Evolutionary conservation across 2,888 invertebrate species (phyloP), one percentile per base, ranked within the genome.

Genomic region (Ramazzottius varieornatus): DNA sequence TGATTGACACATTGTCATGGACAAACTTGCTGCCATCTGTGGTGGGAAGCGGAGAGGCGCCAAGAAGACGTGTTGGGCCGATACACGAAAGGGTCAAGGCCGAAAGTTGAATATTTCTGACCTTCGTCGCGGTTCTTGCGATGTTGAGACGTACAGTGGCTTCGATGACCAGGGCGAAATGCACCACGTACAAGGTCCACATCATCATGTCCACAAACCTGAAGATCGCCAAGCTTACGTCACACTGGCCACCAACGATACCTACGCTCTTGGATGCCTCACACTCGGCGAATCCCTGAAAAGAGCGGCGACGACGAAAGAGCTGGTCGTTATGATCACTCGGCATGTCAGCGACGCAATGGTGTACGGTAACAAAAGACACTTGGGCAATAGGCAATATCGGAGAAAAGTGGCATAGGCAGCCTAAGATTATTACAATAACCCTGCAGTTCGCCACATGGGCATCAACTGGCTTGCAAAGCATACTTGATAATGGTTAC

Each of bases 171-270:
- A 13, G 40, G 40, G 20, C 8, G 40, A 40, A 40, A 8, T 13
- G 40, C 8, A 8, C 8, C 40, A 20, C 8, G 8, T 40, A 20
- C 8, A 40, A 13, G 40, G 40, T 13, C 40, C 40, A 20, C n/a
- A n/a, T n/a, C n/a, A n/a, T n/a, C n/a, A n/a, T n/a, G 20, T 20
- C 40, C 40, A 40, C 20, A 8, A 8, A 8, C 20, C 8, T 40
- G 20, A 20, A 20, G 40, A 20, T 13, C 40, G 29, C 8, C 72
- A 79, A 72, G 93, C 96, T 76, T 98, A 92, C 89, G 96, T 98
- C 72, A 99, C 98, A 71, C 81, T 99, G 75, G 93, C 94, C 69
- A 99, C 98, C 71, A 98, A 94, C 81, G 98, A 99, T 79, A 88
- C 89, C 64, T 99, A 99, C 76, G 87, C 89, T 65, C 78, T 93